Percentiles rank a stretch among this genome's conserved stretches.
Evolutionary conservation across 2,113 vertebrate genomes (phyloP).

Genomic region (Geococcyx californianus): DNA sequence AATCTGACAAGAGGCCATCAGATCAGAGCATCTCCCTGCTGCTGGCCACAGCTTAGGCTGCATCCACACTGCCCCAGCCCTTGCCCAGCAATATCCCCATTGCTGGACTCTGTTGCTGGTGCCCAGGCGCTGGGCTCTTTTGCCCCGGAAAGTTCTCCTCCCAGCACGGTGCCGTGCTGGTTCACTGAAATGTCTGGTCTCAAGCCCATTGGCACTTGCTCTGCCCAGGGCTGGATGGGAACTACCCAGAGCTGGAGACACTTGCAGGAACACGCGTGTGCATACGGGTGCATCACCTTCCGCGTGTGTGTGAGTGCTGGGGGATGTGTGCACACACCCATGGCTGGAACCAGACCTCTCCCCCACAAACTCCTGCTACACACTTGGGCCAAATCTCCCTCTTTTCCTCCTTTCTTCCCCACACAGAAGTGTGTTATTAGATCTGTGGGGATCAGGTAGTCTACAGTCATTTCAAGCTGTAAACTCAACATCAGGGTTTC

Average conservation of each 20-base stretch:
- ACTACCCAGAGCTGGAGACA: neutral
- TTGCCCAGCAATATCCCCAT: neutral
- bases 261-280: neutral
- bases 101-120: neutral
- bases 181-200: neutral
- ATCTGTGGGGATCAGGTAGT: slow-evolving; percentile 28
- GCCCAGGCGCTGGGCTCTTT: neutral
- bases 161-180: neutral
- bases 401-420: neutral
- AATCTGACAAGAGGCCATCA: neutral
- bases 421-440: neutral
- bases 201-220: neutral
- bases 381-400: neutral
- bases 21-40: neutral
- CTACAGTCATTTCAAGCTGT: slow-evolving; percentile 60
- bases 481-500: slow-evolving; percentile 60
- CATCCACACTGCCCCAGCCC: neutral
- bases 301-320: neutral
- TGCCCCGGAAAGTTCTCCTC: neutral
- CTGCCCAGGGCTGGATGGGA: neutral
- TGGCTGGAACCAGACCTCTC: neutral
- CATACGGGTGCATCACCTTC: neutral
- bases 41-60: neutral
- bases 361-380: neutral
- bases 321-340: neutral